phyloP scores from a whole-genome alignment of 2,113 vertebrate genomes.

The Poicephalus meyeri region DNA sequence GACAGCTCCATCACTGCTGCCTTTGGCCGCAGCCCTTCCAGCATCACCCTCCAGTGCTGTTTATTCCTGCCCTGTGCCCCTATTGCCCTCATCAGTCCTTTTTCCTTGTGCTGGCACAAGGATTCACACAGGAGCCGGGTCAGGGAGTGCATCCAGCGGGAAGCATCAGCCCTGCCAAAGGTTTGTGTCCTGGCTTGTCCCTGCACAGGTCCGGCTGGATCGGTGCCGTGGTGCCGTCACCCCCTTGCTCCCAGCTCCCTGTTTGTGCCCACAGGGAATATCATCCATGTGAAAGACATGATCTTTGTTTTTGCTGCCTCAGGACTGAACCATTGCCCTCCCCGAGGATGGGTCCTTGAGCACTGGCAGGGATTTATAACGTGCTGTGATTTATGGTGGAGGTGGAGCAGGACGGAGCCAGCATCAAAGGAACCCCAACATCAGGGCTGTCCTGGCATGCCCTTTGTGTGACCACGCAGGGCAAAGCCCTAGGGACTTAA shows the following conservation, averaged over 20 bases:
- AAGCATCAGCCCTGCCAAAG: background rate
- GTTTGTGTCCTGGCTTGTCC: background rate
- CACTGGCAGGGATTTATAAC: background rate
- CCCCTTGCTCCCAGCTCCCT: background rate
- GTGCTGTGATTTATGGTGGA: background rate
- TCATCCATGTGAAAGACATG: background rate
- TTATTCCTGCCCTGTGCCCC: background rate
- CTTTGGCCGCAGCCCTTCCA: background rate
- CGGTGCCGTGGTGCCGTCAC: background rate
- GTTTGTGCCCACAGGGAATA: background rate
- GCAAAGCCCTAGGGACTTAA: background rate
- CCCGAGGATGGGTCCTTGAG: background rate
- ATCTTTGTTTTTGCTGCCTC: slow-evolving; percentile 48
- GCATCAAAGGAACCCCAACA: background rate
- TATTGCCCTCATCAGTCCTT: background rate
- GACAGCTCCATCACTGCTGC: background rate
- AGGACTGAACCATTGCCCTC: slow-evolving; percentile 27
- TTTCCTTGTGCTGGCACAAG: background rate
- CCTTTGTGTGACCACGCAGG: background rate
- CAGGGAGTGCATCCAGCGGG: background rate
- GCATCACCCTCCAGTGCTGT: accelerated
- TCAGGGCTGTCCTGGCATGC: background rate
- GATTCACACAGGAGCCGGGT: background rate
- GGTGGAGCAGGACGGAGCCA: background rate
- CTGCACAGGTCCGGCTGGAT: background rate